Conservation (phyloP, 2,113 vertebrate species). For the Cephalopholis sonnerati region DNA sequence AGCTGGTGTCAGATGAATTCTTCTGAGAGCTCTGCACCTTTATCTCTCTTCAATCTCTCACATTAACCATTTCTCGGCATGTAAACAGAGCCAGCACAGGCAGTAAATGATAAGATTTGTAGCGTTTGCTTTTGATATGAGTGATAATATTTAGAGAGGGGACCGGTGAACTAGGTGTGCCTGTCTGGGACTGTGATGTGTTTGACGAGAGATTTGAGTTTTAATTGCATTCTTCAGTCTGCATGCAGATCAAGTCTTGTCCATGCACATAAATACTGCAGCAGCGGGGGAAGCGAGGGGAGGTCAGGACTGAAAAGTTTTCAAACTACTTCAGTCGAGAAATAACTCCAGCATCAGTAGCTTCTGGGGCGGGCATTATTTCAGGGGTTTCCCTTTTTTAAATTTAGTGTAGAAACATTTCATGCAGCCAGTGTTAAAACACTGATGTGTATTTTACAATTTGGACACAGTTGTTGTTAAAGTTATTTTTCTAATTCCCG, state of each 20-base stretch:
- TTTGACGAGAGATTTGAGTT: constrained; percentile 84
- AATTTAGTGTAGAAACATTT: background rate
- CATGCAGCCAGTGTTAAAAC: background rate
- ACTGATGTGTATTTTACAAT: background rate
- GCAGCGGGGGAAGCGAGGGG: background rate
- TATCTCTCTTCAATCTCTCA: constrained; percentile 31
- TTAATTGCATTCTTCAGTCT: constrained; percentile 81
- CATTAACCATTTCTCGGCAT: constrained; percentile 33
- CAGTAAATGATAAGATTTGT: constrained; percentile 75
- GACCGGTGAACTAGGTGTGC: constrained; percentile 66
- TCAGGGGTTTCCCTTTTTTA: background rate
- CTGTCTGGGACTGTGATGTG: constrained; percentile 66
- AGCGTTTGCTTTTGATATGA: constrained; percentile 86
- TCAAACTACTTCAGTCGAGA: background rate
- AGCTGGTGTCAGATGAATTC: background rate
- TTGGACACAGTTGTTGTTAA: background rate
- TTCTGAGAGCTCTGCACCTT: constrained; percentile 42
- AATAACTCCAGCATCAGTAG: background rate
- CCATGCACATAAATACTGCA: constrained; percentile 37
- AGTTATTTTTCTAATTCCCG: background rate
- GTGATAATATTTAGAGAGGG: constrained; percentile 83
- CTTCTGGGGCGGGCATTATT: background rate
- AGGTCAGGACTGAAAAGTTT: constrained; percentile 47
- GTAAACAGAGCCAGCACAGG: constrained; percentile 65
- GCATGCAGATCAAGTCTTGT: constrained; percentile 71